Base-by-base conservation (phyloP, 2,113 vertebrate genomes). In the Chloropsis hardwickii region DNA sequence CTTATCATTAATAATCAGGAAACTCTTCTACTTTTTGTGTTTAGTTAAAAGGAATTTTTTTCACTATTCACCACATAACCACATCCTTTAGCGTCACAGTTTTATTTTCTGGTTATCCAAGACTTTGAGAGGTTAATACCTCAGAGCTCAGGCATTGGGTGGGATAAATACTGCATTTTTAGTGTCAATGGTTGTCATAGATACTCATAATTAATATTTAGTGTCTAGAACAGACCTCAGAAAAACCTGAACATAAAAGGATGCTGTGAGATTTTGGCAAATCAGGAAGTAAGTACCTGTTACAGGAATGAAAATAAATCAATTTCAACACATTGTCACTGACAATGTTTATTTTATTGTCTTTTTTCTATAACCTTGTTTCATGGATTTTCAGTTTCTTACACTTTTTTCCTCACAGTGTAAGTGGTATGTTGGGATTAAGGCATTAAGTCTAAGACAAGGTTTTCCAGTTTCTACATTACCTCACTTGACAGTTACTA, bases 361-460 rank as follows among this genome's bases (percentile, higher is more conserved):
- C 47, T 73, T 79, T 70, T 64, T 70, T 66, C 62, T n/a, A 53
- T 88, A 94, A 58, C 64, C 33, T 80, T 83, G 19, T 84, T 94
- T 87, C 57, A 82, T 80, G 54, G 70, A 62, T 95, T 91, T 95
- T 94, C 53, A 54, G 45, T 82, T 92, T 82, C 84, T 94, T 88
- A 61, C 65, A 56, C 37, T 66, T 76, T 88, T 90, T 91, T 92
- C 77, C 48, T 95, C 48, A 18, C 33, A 39, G 42, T 65, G 51
- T 87, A 77, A 95, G 72, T 70, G 74, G 29, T 80, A 54, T 33
- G 16, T 77, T 70, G 54, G 62, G 84, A 95, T 94, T 92, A 91
- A 95, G 57, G 91, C 61, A 58, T 85, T 92, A 82, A 65, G 54
- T 87, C 12, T 61, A 64, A 95, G 70, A 71, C 65, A 84, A 87